These are phyloP conservation scores for Xyliphius kryptos DNA, from an alignment of 2,113 vertebrate genomes.

Conservation along the genomic window DNA sequence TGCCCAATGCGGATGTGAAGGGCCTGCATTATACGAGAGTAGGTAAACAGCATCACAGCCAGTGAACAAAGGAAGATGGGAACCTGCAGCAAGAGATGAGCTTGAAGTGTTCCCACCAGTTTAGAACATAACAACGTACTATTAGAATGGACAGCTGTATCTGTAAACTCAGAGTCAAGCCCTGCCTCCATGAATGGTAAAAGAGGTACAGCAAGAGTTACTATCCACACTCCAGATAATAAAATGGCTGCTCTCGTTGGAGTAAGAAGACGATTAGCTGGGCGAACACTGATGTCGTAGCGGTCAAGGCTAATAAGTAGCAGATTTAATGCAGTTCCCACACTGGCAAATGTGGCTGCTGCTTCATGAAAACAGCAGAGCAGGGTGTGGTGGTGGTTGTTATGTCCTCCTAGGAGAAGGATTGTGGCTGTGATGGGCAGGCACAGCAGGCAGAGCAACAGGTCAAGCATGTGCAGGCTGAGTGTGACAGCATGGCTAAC, in stretches of 20 bases:
- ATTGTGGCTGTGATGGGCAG: conserved; percentile 67
- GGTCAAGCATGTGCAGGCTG: conserved; percentile 71
- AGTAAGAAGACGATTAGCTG: conserved; percentile 68
- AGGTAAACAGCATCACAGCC: conserved; percentile 70
- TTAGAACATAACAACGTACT: conserved; percentile 67
- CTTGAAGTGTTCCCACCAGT: conserved; percentile 62
- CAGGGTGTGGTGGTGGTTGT: conserved; percentile 61
- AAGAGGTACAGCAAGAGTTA: conserved; percentile 71
- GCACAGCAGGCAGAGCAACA: conserved; percentile 70
- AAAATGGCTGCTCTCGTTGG: conserved; percentile 60
- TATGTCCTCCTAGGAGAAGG: conserved; percentile 59
- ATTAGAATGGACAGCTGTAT: conserved; percentile 55
- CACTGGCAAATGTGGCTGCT: conserved; percentile 71
- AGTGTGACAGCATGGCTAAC: conserved; percentile 74
- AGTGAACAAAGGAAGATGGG: conserved; percentile 72
- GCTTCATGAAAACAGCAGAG: conserved; percentile 76
- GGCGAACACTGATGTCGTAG: conserved; percentile 73
- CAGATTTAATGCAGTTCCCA: conserved; percentile 70
- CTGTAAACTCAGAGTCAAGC: conserved; percentile 57
- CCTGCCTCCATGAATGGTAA: conserved; percentile 72
- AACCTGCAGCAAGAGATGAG: conserved; percentile 73
- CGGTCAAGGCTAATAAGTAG: conserved; percentile 71
- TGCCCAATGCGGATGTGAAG: conserved; percentile 75
- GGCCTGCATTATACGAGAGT: conserved; percentile 70
- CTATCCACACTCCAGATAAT: conserved; percentile 64